Evolutionary conservation across 2,113 vertebrate species (phyloP).

Genomic region (Oryzias celebensis): DNA sequence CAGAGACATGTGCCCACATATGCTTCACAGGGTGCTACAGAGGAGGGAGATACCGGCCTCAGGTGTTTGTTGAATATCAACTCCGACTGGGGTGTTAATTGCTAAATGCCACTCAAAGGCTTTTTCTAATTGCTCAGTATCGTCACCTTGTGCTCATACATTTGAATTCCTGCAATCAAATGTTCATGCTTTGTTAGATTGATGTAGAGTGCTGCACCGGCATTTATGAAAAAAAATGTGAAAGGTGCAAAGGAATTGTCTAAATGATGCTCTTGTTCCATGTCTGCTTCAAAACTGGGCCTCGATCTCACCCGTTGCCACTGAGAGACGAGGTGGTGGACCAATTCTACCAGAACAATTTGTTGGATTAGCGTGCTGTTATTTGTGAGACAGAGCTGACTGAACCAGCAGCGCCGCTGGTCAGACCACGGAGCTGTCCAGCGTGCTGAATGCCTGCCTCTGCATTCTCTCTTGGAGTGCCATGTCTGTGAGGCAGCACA

Average conservation of each 20-base stretch:
- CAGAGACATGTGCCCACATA: slow-evolving; percentile 30
- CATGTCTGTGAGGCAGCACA: slow-evolving; percentile 41
- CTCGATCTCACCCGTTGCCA: slow-evolving; percentile 1
- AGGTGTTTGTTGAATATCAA: slow-evolving; percentile 51
- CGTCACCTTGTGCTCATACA: slow-evolving; percentile 9
- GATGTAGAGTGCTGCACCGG: too few species aligned
- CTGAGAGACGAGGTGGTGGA: slow-evolving; percentile 40
- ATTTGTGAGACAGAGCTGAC: slow-evolving; percentile 50
- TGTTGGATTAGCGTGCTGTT: slow-evolving; percentile 50
- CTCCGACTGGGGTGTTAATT: slow-evolving; percentile 61
- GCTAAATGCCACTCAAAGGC: slow-evolving; percentile 57
- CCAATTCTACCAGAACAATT: slow-evolving; percentile 62
- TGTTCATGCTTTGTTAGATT: too few species aligned
- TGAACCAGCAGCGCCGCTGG: slow-evolving; percentile 25
- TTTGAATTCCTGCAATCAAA: slow-evolving; percentile 3
- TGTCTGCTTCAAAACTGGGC: too few species aligned
- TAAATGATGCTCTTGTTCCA: too few species aligned
- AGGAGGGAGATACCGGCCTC: slow-evolving; percentile 43
- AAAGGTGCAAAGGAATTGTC: too few species aligned
- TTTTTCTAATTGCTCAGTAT: slow-evolving; percentile 24
- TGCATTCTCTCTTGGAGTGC: slow-evolving; percentile 38
- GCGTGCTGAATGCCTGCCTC: slow-evolving; percentile 47
- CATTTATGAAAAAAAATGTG: too few species aligned
- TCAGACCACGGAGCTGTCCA: slow-evolving; percentile 44
- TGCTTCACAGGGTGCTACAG: slow-evolving; percentile 1